phyloP scores from a whole-genome alignment of 2,797 vertebrate species.

The Dendrocincla tyrannina region DNA sequence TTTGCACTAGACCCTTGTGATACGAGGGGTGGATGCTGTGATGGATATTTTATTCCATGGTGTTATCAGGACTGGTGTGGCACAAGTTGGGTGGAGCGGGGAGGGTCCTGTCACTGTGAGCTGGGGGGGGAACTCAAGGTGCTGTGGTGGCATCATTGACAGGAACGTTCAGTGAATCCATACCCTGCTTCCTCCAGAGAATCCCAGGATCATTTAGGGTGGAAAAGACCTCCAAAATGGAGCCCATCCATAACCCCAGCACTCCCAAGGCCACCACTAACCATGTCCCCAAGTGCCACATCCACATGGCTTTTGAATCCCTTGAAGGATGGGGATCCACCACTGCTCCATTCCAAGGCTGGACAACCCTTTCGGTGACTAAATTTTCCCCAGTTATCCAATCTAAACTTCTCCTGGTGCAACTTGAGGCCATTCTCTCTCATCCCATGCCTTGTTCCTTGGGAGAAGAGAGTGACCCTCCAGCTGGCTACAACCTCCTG shows the following conservation, averaged over 20 bases:
- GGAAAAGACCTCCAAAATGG: not conserved
- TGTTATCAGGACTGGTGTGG: not conserved
- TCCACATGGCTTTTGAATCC: accelerated
- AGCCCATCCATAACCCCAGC: not conserved
- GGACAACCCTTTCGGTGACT: accelerated
- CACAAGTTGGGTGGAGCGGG: accelerated
- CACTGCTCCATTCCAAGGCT: not conserved
- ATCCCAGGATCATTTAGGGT: not conserved
- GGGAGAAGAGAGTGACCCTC: not conserved
- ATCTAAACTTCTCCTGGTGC: not conserved
- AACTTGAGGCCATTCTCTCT: not conserved
- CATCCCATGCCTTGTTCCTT: not conserved
- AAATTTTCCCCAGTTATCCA: not conserved
- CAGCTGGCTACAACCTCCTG: not conserved
- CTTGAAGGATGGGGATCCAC: not conserved
- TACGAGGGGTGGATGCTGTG: accelerated
- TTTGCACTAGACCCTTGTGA: not conserved
- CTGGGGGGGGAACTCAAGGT: not conserved
- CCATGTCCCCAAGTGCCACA: not conserved
- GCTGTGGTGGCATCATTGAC: accelerated
- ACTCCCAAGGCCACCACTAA: not conserved
- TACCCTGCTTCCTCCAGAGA: accelerated
- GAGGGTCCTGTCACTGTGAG: accelerated
- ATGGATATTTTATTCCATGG: not conserved
- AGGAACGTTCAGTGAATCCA: accelerated